phyloP scores from a whole-genome alignment of 2,888 invertebrate genomes.

The Alloscopus bannaensis region DNA sequence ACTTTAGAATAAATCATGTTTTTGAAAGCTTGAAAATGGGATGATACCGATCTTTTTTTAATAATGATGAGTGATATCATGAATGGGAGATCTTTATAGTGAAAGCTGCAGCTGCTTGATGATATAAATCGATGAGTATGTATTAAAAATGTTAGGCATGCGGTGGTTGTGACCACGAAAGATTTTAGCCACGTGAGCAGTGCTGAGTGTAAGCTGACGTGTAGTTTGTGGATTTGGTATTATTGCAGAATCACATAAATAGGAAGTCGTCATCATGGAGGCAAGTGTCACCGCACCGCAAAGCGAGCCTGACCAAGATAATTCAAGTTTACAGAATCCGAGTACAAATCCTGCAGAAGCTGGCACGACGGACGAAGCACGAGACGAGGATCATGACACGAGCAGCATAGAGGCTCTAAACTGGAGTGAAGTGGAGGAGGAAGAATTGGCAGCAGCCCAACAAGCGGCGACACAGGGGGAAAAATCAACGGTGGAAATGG shows the following conservation, averaged over 20 bases:
- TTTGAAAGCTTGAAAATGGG: no score
- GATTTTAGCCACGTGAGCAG: no score
- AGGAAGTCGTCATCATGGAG: slow-evolving; percentile 37
- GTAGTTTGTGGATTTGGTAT: not conserved
- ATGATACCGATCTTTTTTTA: no score
- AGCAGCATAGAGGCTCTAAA: slow-evolving; percentile 71
- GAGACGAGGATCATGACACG: slow-evolving; percentile 68
- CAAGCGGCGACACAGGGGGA: slow-evolving; percentile 31
- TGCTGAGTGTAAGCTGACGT: not conserved
- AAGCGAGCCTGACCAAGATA: slow-evolving; percentile 58
- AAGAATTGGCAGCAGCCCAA: slow-evolving; percentile 65
- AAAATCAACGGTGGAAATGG: not conserved
- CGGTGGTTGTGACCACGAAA: no score
- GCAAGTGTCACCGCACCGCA: slow-evolving; percentile 28
- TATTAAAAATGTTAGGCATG: no score
- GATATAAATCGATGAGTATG: no score
- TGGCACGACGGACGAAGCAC: slow-evolving; percentile 54
- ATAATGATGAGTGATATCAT: no score
- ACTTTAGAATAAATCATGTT: no score
- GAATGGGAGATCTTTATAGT: no score
- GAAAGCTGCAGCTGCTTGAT: no score
- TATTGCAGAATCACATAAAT: no score
- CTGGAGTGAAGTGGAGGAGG: slow-evolving; percentile 73
- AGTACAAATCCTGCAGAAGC: slow-evolving; percentile 63
- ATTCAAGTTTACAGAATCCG: slow-evolving; percentile 56